These are phyloP conservation scores for Lepidocyrtinus sp. DNA, from an alignment of 2,888 invertebrate genomes.

Conservation along the genomic window DNA sequence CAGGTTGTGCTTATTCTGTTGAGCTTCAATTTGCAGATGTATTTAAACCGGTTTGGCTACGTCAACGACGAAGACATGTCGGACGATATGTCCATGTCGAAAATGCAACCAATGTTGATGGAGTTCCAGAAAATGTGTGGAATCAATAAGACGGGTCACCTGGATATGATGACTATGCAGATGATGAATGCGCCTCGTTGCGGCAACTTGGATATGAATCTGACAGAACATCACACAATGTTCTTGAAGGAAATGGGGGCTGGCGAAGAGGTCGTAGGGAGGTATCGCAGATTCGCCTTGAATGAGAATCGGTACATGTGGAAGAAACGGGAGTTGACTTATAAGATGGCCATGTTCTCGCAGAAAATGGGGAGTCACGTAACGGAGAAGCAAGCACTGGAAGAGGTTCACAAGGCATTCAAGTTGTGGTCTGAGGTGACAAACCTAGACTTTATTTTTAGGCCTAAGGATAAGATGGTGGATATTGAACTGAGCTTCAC, in stretches of 20 bases:
- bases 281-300: constrained; percentile 55
- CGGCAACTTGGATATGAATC: constrained; percentile 64
- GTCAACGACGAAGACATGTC: constrained; percentile 50
- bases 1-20: not conserved
- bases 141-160: constrained; percentile 60
- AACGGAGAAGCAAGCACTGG: constrained; percentile 34
- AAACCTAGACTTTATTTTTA: constrained; percentile 60
- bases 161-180: constrained; percentile 65
- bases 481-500: constrained; percentile 72
- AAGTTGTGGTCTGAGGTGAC: constrained; percentile 58
- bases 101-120: constrained; percentile 49
- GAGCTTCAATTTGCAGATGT: constrained; percentile 51
- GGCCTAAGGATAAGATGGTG: constrained; percentile 39
- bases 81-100: constrained; percentile 44
- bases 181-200: constrained; percentile 68
- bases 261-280: not conserved
- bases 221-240: constrained; percentile 36
- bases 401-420: constrained; percentile 60
- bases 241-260: constrained; percentile 24
- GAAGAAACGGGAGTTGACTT: constrained; percentile 60
- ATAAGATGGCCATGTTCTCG: constrained; percentile 59
- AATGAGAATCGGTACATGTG: constrained; percentile 40
- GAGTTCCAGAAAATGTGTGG: constrained; percentile 65
- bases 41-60: constrained; percentile 67
- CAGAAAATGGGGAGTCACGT: constrained; percentile 48